Base-by-base conservation (phyloP, 2,797 vertebrate genomes). In the Chelonia mydas region DNA sequence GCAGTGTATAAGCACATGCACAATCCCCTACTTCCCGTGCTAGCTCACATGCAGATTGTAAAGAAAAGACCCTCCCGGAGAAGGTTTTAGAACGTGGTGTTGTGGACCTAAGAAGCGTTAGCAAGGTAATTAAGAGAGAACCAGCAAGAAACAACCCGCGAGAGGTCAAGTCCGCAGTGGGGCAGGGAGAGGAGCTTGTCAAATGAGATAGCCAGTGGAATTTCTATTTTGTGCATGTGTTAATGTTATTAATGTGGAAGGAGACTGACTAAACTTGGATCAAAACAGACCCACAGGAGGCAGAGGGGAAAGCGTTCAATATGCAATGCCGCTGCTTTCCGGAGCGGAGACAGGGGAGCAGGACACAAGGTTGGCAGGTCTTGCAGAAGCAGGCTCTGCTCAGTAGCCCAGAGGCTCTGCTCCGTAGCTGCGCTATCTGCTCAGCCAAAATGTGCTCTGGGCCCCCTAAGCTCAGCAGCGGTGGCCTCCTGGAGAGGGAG, bases 301-400 rank as follows among this genome's bases (percentile, higher is more conserved):
- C 51, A 59, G 80, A 8, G 37, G 49, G 41, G 94, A 1, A 6
- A 57, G 33, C 5, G 41, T 17, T 84, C 33, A 55, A n/a, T 33
- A 61, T 9, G 19, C 5, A 17, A 0, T 13, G 0, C 16, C 54
- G 61, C 50, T 84, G n/a, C n/a, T 83, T 87, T 57, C 76, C 33
- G 6, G 2, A 0, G 2, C 3, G 3, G 27, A 59, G 25, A 74
- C 12, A 76, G 54, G 1, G 3, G 13, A 11, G 9, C 12, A 28
- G 33, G 50, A 78, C 72, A 33, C 5, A 57, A 72, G 37, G 79
- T 33, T 95, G 79, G 17, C 55, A 93, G n/a, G n/a, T 83, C 77
- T 41, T 28, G 23, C 25, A 78, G 45, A 33, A 91, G 50, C 78
- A 41, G 45, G 72, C 41, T 76, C 41, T 25, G 23, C 41, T 4